phyloP scores from a whole-genome alignment of 2,113 vertebrate species.

The Hippocampus mohnikei region DNA sequence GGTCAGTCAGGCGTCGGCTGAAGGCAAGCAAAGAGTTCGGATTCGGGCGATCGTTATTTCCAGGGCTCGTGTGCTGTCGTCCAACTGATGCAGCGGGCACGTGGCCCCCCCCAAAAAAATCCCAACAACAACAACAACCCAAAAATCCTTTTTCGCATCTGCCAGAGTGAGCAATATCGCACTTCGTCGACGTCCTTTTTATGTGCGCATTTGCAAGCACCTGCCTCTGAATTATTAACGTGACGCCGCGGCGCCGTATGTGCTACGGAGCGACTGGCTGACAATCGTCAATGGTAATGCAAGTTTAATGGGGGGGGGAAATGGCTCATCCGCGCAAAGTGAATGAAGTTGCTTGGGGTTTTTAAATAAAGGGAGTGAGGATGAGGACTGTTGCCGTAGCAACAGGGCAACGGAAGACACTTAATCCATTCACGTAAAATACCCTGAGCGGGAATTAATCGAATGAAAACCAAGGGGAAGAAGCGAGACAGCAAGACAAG shows the following conservation, averaged over 20 bases:
- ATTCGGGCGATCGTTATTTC: too few species aligned
- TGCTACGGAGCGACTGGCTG: not conserved
- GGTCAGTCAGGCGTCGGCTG: not conserved
- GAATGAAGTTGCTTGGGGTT: not conserved
- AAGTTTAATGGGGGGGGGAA: not conserved
- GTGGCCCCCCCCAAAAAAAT: not conserved
- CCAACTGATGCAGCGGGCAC: not conserved
- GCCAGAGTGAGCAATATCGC: constrained; percentile 11
- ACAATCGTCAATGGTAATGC: not conserved
- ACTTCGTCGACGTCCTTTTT: constrained; percentile 15
- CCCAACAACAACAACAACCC: too few species aligned
- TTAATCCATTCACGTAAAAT: not conserved
- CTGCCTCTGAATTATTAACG: constrained; percentile 36
- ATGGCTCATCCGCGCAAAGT: not conserved
- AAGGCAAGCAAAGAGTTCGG: not conserved
- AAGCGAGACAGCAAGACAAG: not conserved
- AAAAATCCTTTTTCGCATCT: not conserved
- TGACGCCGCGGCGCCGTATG: not conserved
- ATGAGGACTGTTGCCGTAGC: not conserved
- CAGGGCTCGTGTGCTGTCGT: not conserved
- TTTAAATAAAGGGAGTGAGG: not conserved
- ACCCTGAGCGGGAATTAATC: not conserved
- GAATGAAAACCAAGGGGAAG: not conserved
- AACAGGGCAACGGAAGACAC: not conserved
- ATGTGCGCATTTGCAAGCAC: constrained; percentile 18